A percentile compares a stretch with the other conserved stretches of the same genome.
phyloP scores from a whole-genome alignment of 2,888 invertebrate species.

The Agonopterix heracliana region DNA sequence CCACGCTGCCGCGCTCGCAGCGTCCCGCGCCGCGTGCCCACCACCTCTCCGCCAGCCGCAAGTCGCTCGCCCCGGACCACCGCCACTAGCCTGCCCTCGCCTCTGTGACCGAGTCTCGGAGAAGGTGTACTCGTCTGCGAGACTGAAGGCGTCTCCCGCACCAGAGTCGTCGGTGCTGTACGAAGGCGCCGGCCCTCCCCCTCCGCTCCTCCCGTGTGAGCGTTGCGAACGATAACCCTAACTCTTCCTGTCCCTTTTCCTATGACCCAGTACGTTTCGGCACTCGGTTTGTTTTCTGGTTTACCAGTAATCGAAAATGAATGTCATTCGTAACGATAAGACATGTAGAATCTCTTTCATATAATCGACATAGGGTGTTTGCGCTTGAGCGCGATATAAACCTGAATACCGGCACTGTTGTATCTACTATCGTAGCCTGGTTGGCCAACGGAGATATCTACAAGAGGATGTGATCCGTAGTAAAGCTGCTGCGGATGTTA shows the following conservation, averaged over 20 bases:
- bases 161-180: neutral
- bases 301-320: neutral
- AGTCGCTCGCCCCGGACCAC: slow-evolving; percentile 72
- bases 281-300: neutral
- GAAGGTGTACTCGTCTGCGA: slow-evolving; percentile 1
- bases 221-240: neutral
- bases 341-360: neutral
- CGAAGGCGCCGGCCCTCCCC: neutral
- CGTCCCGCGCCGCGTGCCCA: slow-evolving; percentile 62
- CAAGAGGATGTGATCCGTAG: no score
- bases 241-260: slow-evolving; percentile 5
- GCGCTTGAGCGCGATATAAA: slow-evolving; percentile 4
- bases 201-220: neutral
- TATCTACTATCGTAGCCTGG: no score
- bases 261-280: neutral
- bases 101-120: slow-evolving; percentile 4
- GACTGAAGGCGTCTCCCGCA: neutral
- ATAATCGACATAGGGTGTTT: slow-evolving; percentile 7
- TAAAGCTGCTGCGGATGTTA: neutral
- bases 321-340: slow-evolving; percentile 1
- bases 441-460: no score
- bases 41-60: slow-evolving; percentile 72
- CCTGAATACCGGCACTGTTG: neutral
- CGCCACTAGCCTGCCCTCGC: slow-evolving; percentile 44
- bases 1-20: slow-evolving; percentile 66